Evolutionary conservation across 2,113 vertebrate species (phyloP).

Genomic region (Brachyhypopomus occidentalis): DNA sequence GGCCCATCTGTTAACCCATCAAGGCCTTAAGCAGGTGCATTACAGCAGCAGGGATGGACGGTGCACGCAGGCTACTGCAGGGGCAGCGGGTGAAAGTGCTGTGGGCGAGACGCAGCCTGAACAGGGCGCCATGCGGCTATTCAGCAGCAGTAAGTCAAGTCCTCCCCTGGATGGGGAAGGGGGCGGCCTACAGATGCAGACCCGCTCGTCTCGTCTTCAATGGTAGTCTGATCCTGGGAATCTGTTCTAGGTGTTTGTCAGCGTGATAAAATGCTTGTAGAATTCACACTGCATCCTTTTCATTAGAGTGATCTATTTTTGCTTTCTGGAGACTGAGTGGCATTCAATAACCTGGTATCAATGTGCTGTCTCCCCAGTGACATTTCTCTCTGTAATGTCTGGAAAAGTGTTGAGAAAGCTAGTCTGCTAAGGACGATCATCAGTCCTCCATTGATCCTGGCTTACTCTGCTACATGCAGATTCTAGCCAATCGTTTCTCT

Average conservation of each 20-base stretch:
- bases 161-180: too few relatives aligned
- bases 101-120: too few relatives aligned
- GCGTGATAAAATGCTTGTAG: constrained; percentile 32
- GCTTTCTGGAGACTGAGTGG: constrained; percentile 19
- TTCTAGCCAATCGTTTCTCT: constrained; percentile 6
- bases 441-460: constrained; percentile 43
- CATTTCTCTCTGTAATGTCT: constrained; percentile 28
- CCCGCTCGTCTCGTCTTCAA: background rate
- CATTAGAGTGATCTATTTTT: constrained; percentile 48
- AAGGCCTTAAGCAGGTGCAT: too few relatives aligned
- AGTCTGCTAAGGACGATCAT: constrained; percentile 36
- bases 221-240: constrained; percentile 34
- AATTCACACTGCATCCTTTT: constrained; percentile 39
- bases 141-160: too few relatives aligned
- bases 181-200: too few relatives aligned
- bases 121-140: too few relatives aligned
- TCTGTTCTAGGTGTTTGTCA: constrained; percentile 27
- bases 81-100: too few relatives aligned
- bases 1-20: too few relatives aligned
- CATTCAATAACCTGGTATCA: constrained; percentile 47
- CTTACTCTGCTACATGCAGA: constrained; percentile 32
- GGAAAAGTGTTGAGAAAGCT: constrained; percentile 41
- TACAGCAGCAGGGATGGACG: too few relatives aligned
- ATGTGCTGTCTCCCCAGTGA: constrained; percentile 40
- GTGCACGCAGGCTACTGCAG: too few relatives aligned